Evolutionary conservation across 2,797 vertebrate genomes (phyloP), one percentile per base, ranked within the genome.

Genomic region (Poecilia velifera): DNA sequence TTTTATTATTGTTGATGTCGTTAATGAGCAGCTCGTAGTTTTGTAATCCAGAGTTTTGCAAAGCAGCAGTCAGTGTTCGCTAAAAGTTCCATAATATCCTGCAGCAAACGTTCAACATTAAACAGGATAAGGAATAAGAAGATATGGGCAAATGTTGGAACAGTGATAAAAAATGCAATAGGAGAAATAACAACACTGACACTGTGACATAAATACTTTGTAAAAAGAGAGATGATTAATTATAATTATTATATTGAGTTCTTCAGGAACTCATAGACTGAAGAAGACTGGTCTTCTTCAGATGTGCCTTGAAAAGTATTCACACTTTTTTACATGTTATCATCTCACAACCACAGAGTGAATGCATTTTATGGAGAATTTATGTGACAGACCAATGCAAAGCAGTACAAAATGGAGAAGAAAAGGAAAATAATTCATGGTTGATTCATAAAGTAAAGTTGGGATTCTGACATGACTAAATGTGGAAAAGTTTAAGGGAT

Each of bases 121-220:
- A 86, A 82, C 41, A 7, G 53, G 49, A 78, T 77, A 14, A 86
- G 78, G 22, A 80, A 83, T 51, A 34, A n/a, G 16, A 84, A 71
- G 64, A 83, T 68, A 53, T 75, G 13, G 31, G 46, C 74, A 59
- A 31, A 77, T 80, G 62, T 49, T 34, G 71, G 1, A 76, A 82
- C 14, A 43, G 3, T 0, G 6, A 7, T 64, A 55, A 75, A 51
- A 84, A 85, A 83, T 51, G 81, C 80, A 31, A 66, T 76, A 1
- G 72, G 73, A 74, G 64, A 74, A 31, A 80, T 12, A 0, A 68
- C 25, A 79, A 82, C 28, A 59, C 47, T 82, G 18, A 73, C 7
- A 49, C 71, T 4, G 16, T 39, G 36, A 70, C 78, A 70, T 59
- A n/a, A 34, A 46, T 59, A 34, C 41, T 14, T 73, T 55, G n/a